Percentiles rank a stretch among this genome's conserved stretches.
Conservation (phyloP, 2,797 vertebrate species). For the Melanogrammus aeglefinus region DNA sequence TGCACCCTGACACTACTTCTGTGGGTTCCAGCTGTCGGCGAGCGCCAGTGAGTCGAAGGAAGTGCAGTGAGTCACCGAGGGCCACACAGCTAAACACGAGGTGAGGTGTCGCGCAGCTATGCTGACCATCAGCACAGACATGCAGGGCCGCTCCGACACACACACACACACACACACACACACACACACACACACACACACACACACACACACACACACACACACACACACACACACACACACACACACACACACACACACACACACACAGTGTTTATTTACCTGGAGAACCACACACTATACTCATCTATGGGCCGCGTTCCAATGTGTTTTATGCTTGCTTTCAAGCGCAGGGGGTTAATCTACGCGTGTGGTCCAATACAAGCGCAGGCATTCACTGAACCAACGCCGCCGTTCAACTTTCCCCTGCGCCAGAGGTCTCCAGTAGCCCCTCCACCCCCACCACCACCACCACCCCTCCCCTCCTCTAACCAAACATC, state of each 20-base stretch:
- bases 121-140: slow-evolving; percentile 65
- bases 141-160: slow-evolving; percentile 28
- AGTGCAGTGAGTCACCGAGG: slow-evolving; percentile 57
- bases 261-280: slow-evolving; percentile 69
- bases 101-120: slow-evolving; percentile 59
- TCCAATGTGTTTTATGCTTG: slow-evolving; percentile 74
- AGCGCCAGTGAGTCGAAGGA: slow-evolving; percentile 38
- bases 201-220: slow-evolving; percentile 56
- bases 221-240: slow-evolving; percentile 42
- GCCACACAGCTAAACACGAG: slow-evolving; percentile 62
- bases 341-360: slow-evolving; percentile 66
- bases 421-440: slow-evolving; percentile 69
- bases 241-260: slow-evolving; percentile 36
- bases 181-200: slow-evolving; percentile 50
- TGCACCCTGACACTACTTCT: slow-evolving; percentile 46
- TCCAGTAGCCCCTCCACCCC: slow-evolving; percentile 57
- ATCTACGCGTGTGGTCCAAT: slow-evolving; percentile 73
- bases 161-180: slow-evolving; percentile 13
- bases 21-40: slow-evolving; percentile 56
- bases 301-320: slow-evolving; percentile 66
- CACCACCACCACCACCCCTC: background rate
- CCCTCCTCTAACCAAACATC: slow-evolving; percentile 75
- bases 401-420: slow-evolving; percentile 66
- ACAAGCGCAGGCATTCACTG: slow-evolving; percentile 50
- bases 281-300: slow-evolving; percentile 74